Percentiles rank a stretch among this genome's conserved stretches.
Conservation (phyloP, 2,888 invertebrate genomes). For the Sarcophaga caerulescens region DNA sequence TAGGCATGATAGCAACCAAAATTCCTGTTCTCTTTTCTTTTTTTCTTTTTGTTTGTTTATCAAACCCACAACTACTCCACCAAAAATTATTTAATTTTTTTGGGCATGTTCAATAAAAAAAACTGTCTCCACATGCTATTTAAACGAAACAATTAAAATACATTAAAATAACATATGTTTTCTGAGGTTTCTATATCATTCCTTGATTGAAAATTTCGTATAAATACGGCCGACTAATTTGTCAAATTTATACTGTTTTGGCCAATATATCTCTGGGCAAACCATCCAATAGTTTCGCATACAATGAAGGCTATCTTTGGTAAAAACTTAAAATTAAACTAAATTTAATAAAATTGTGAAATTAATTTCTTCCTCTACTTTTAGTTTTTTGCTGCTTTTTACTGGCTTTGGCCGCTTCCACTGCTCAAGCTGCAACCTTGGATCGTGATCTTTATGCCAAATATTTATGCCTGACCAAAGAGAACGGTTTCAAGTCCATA, state of each 20-base stretch:
- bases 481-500: conserved; percentile 74
- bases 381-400: conserved; percentile 60
- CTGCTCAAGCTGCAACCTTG: conserved; percentile 71
- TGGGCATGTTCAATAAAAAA: not conserved
- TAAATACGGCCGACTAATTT: not conserved
- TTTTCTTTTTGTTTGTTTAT: not conserved
- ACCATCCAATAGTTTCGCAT: not conserved
- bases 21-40: not conserved
- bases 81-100: not conserved
- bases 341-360: not conserved
- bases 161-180: conserved; percentile 13
- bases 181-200: not conserved
- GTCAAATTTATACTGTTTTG: not conserved
- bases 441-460: conserved; percentile 74
- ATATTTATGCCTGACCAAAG: conserved; percentile 74
- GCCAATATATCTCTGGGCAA: too few species aligned
- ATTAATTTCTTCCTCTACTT: conserved; percentile 14
- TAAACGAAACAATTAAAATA: not conserved
- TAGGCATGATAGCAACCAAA: not conserved
- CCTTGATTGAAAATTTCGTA: not conserved
- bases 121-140: not conserved
- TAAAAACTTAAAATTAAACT: not conserved
- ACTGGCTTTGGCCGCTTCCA: conserved; percentile 63
- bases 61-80: not conserved
- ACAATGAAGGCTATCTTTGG: conserved; percentile 56